A percentile compares a stretch with the other conserved stretches of the same genome.
phyloP scores from a whole-genome alignment of 2,113 vertebrate species.

The Paralichthys olivaceus region DNA sequence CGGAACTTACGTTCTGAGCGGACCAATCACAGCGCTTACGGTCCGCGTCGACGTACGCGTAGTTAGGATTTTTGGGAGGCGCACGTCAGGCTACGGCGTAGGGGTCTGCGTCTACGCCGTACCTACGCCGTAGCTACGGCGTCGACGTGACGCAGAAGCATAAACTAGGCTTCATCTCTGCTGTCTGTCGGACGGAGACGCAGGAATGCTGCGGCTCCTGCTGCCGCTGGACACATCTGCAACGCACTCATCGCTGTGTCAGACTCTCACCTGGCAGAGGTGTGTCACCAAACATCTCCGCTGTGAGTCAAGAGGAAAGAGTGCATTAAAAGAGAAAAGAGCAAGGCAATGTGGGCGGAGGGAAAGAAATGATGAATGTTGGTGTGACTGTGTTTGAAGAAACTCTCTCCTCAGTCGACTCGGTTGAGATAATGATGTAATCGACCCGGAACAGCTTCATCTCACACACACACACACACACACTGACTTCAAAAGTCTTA shows the following conservation, averaged over 20 bases:
- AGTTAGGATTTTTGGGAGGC: too few relatives aligned
- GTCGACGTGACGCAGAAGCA: too few relatives aligned
- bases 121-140: too few relatives aligned
- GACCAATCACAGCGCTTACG: too few relatives aligned
- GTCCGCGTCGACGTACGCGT: too few relatives aligned
- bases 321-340: neutral
- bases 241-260: conserved; percentile 16
- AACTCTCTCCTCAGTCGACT: conserved; percentile 32
- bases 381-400: conserved; percentile 42
- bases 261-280: conserved; percentile 40
- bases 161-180: too few relatives aligned
- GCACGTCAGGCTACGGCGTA: too few relatives aligned
- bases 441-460: conserved; percentile 38
- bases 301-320: conserved; percentile 5
- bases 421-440: conserved; percentile 62
- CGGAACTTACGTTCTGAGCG: too few relatives aligned
- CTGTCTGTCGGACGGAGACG: conserved; percentile 12
- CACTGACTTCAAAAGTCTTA: neutral
- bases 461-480: conserved; percentile 12
- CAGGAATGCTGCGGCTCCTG: conserved; percentile 30
- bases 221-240: conserved; percentile 34
- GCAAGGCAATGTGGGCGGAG: neutral
- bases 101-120: too few relatives aligned
- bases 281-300: conserved; percentile 25
- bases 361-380: conserved; percentile 25